phyloP scores from a whole-genome alignment of 2,888 invertebrate genomes.

The Palloptera scutellata region DNA sequence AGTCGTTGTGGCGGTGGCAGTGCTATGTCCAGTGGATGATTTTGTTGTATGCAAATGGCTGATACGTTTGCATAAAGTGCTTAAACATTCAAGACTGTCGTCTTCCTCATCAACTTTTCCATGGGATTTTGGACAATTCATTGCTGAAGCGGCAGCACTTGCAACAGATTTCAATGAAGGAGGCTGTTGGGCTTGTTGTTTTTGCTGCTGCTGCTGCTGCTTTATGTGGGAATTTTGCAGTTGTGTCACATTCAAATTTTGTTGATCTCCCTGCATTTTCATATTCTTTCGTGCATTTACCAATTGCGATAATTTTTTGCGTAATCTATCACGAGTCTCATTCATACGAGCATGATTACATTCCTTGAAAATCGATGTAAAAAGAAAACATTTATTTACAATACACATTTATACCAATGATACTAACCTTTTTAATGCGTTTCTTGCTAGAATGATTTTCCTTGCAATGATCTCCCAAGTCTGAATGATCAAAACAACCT shows the following conservation, averaged over 20 bases:
- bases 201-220: slow-evolving; percentile 40
- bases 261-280: slow-evolving; percentile 25
- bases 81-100: slow-evolving; percentile 55
- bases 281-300: slow-evolving; percentile 58
- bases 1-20: neutral
- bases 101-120: slow-evolving; percentile 47
- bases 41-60: slow-evolving; percentile 36
- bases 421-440: slow-evolving; percentile 56
- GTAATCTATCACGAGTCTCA: slow-evolving; percentile 62
- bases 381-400: neutral
- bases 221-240: slow-evolving; percentile 33
- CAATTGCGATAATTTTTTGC: slow-evolving; percentile 61
- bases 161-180: slow-evolving; percentile 38
- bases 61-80: slow-evolving; percentile 57
- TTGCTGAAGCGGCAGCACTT: slow-evolving; percentile 43
- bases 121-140: slow-evolving; percentile 25
- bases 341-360: slow-evolving; percentile 63
- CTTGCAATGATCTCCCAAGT: slow-evolving; percentile 60
- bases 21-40: neutral
- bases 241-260: no score
- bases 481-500: slow-evolving; percentile 59
- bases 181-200: slow-evolving; percentile 34
- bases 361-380: slow-evolving; percentile 45
- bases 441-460: slow-evolving; percentile 62
- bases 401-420: neutral